Evolutionary conservation across 2,113 vertebrate species (phyloP).

Genomic region (Paramormyrops kingsleyae): DNA sequence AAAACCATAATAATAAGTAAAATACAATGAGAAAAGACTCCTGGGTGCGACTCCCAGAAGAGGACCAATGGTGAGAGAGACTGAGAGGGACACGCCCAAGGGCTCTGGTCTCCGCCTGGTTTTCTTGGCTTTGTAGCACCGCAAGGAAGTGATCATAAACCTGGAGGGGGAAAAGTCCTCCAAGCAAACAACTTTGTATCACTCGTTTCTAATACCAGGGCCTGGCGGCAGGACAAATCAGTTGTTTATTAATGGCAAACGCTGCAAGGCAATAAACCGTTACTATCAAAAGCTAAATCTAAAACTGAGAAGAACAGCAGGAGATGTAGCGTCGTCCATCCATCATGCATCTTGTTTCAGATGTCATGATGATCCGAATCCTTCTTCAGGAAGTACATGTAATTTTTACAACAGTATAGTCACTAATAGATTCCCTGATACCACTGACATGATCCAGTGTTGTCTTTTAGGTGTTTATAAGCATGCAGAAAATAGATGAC

Average conservation of each 20-base stretch:
- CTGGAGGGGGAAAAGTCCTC: background rate
- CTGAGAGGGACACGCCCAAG: background rate
- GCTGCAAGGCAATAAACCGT: background rate
- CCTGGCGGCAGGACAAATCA: background rate
- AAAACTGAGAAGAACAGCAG: background rate
- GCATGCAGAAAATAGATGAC: background rate
- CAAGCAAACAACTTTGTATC: background rate
- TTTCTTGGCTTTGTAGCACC: background rate
- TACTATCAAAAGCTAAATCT: background rate
- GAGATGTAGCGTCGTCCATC: background rate
- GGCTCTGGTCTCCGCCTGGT: background rate
- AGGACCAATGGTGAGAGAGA: background rate
- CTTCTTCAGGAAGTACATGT: background rate
- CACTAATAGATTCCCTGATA: background rate
- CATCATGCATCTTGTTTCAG: background rate
- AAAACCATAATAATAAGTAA: background rate
- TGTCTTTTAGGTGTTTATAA: background rate
- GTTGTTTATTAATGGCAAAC: background rate
- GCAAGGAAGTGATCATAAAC: background rate
- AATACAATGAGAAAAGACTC: background rate
- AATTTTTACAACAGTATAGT: background rate
- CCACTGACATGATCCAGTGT: background rate
- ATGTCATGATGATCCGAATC: background rate
- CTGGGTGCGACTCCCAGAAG: background rate
- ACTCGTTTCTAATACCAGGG: background rate